Base-by-base conservation (phyloP, 2,888 invertebrate genomes). In the Pandemis corylana region DNA sequence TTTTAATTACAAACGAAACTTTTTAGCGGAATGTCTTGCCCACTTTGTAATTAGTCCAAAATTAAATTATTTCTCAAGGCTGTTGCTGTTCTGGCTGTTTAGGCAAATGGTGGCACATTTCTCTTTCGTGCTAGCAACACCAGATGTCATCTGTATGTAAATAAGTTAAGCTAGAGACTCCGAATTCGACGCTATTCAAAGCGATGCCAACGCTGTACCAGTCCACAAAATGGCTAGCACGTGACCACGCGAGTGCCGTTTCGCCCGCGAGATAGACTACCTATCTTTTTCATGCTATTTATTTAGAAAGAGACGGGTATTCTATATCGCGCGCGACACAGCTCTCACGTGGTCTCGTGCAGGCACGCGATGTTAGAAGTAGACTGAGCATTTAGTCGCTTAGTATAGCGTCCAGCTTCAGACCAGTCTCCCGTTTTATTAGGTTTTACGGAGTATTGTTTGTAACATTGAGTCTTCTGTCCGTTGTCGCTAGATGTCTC, bases 111-210 rank as follows among this genome's bases (percentile, higher is more conserved):
- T 64, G 68, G 73, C 73, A 73, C 68, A 56, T 65, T 70, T 66
- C 51, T 72, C 51, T 73, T 61, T 28, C 56, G 69, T 74, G 74
- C 69, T 74, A 69, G 65, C 74, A 74, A 69, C 74, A 73, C 73
- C n/a, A 56, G 56, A 62, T 74, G 74, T 66, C 74, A 74, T 61
- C 69, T 74, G 64, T 68, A 65, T 46, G 20, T 68, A 53, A n/a
- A 42, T 73, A 73, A 73, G 68, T 65, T 69, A 70, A 41, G 61
- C 61, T 59, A 28, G 59, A 59, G 59, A 56, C 59, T 12, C 28
- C 28, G 0, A 59, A 59, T 12, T 59, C 28, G 28, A 59, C 53
- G 15, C 53, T 59, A 28, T 28, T 12, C 7, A 28, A 10, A 9
- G 59, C 53, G 53, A 15, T 7, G 20, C 7, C 5, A 10, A 49